Base-by-base conservation (phyloP, 2,113 vertebrate genomes). In the Phylloscopus trochiloides region DNA sequence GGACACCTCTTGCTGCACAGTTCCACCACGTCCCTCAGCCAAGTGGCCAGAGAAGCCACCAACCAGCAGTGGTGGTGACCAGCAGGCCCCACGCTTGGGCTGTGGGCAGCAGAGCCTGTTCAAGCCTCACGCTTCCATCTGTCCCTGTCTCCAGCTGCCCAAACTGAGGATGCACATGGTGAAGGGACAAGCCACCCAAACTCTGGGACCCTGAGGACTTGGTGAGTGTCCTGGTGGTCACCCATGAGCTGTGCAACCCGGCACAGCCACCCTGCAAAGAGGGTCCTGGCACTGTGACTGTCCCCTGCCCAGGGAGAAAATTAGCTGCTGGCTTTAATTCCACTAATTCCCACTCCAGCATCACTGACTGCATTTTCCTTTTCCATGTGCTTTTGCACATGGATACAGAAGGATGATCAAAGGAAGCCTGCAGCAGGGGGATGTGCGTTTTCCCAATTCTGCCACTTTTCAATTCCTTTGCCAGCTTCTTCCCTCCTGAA, bases 111-210 rank as follows among this genome's bases (percentile, higher is more conserved):
- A 40, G 31, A 50, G 31, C n/a, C 21, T 0, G 0, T 14, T 61
- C 16, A 36, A 90, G 47, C 10, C 45, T 71, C 17, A 43, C 19
- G 22, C 10, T 28, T 25, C 36, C 67, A 7, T 8, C 48, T 40
- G 2, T 31, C 12, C 22, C 31, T 4, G 1, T 51, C 65, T 59
- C 50, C 47, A 31, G 62, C 48, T 77, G 63, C 74, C 29, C 29
- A 62, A 20, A 88, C 0, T 1, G 7, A 88, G 43, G 57, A 42
- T 34, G 34, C 7, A 25, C 0, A 1, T 5, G 20, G 31, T 7
- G 6, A 24, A 68, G 17, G 20, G 36, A 79, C 1, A 6, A 83
- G 57, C 32, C 40, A 66, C n/a, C 7, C 55, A 55, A 66, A 61
- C 0, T 52, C 54, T 22, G 40, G 31, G 29, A 45, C 65, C 59